phyloP scores from a whole-genome alignment of 2,797 vertebrate genomes.

The Microctenopoma steveboyesi region DNA sequence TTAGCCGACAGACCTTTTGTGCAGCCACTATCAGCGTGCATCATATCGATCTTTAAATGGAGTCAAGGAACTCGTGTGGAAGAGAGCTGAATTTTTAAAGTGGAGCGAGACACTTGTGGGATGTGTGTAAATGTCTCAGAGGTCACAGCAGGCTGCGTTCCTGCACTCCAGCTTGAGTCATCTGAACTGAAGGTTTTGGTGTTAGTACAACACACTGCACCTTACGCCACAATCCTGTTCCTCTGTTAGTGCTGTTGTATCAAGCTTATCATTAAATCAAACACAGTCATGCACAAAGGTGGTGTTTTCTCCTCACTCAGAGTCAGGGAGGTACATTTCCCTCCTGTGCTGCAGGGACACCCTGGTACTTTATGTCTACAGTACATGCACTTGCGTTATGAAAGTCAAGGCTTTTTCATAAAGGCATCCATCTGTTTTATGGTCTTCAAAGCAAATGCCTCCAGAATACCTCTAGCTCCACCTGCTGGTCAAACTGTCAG shows the following conservation, averaged over 20 bases:
- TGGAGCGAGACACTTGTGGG: background rate
- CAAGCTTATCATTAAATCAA: slow-evolving; percentile 24
- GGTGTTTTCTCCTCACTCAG: slow-evolving; percentile 21
- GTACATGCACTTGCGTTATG: slow-evolving; percentile 8
- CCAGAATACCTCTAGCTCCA: slow-evolving; percentile 61
- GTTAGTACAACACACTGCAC: slow-evolving; percentile 16
- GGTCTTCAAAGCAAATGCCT: background rate
- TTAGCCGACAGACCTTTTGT: background rate
- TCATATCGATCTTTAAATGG: slow-evolving; percentile 8
- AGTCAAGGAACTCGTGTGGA: background rate
- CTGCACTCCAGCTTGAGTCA: background rate
- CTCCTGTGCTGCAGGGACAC: slow-evolving; percentile 14
- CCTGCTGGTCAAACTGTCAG: slow-evolving; percentile 62
- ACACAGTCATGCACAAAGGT: background rate
- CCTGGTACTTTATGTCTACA: slow-evolving; percentile 43
- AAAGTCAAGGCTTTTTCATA: slow-evolving; percentile 15
- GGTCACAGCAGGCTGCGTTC: background rate
- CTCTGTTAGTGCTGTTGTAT: slow-evolving; percentile 21
- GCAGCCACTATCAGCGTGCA: background rate
- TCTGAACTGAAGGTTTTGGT: background rate
- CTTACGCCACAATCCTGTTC: slow-evolving; percentile 8
- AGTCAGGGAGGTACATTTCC: slow-evolving; percentile 13
- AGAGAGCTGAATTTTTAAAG: background rate
- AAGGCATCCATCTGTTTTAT: background rate
- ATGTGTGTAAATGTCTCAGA: background rate